Conservation (phyloP, 2,888 invertebrate genomes). For the Lagria hirta region DNA sequence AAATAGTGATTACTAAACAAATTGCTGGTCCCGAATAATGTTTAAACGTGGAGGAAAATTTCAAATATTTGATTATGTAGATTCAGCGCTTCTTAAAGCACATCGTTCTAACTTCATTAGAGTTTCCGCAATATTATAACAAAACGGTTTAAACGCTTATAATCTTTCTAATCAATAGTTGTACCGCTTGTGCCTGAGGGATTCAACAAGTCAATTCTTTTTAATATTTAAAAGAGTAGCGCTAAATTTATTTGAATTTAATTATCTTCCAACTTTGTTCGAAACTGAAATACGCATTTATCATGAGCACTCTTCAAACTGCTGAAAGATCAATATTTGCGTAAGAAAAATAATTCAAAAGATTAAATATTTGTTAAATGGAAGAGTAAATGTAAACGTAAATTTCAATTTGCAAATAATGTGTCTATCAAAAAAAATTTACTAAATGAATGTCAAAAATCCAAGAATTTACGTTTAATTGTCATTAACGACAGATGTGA, state of each 20-base stretch:
- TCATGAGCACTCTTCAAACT: too few species aligned
- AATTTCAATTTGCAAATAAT: too few species aligned
- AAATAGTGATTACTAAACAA: slow-evolving; percentile 19
- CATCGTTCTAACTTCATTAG: slow-evolving; percentile 5
- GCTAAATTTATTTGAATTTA: slow-evolving; percentile 15
- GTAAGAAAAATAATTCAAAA: too few species aligned
- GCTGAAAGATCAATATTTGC: too few species aligned
- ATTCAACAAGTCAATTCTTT: slow-evolving; percentile 22
- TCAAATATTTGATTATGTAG: slow-evolving; percentile 19
- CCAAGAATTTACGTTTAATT: too few species aligned
- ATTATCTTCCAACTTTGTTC: too few species aligned
- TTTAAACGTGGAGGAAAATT: slow-evolving; percentile 12
- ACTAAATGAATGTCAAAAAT: too few species aligned
- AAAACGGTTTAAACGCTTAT: slow-evolving; percentile 18
- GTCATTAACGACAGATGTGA: too few species aligned
- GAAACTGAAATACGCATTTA: too few species aligned
- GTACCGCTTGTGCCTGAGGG: slow-evolving; percentile 15
- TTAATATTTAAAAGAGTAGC: slow-evolving; percentile 12
- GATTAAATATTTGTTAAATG: too few species aligned
- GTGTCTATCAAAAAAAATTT: too few species aligned
- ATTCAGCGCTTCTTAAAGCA: slow-evolving; percentile 4
- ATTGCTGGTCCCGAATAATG: slow-evolving; percentile 15
- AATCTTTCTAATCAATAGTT: slow-evolving; percentile 16
- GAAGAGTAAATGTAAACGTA: too few species aligned
- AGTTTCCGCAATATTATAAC: slow-evolving; percentile 8